Evolutionary conservation across 1,140 invertebrate species (phyloP).

Genomic region (Cherax quadricarinatus): DNA sequence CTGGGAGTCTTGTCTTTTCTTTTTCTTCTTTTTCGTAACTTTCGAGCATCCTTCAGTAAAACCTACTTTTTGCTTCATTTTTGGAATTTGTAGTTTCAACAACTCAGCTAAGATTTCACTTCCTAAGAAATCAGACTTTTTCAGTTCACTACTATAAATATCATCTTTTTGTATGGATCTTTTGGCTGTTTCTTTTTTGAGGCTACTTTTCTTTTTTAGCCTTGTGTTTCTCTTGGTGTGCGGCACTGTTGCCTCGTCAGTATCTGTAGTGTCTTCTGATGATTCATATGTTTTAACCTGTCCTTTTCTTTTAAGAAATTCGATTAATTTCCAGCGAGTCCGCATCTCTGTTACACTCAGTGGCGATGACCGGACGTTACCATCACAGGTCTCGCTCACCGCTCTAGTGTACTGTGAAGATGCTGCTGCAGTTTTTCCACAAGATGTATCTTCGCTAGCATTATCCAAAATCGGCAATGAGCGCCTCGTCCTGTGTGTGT

Average conservation of each 20-base stretch:
- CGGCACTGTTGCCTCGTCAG: background rate
- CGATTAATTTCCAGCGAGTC: background rate
- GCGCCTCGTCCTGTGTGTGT: too few relatives aligned
- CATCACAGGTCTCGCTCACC: background rate
- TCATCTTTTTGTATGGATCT: background rate
- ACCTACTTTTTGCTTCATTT: background rate
- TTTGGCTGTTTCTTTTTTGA: background rate
- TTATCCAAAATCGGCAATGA: too few relatives aligned
- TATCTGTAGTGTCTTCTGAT: background rate
- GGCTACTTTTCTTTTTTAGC: background rate
- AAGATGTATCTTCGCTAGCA: too few relatives aligned
- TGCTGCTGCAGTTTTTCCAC: too few relatives aligned
- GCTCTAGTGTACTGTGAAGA: too few relatives aligned
- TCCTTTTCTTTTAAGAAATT: slow-evolving; percentile 2
- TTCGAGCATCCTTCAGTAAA: background rate
- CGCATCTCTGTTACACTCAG: background rate
- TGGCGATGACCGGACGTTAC: background rate
- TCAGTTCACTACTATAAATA: background rate
- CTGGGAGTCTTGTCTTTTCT: background rate
- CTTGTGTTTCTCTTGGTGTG: background rate
- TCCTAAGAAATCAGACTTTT: slow-evolving; percentile 8
- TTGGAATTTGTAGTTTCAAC: background rate
- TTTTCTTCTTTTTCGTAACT: slow-evolving; percentile 27
- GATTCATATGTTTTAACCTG: background rate
- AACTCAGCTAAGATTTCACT: slow-evolving; percentile 16